phyloP scores from a whole-genome alignment of 1,140 invertebrate species.

The Telenomus remus region DNA sequence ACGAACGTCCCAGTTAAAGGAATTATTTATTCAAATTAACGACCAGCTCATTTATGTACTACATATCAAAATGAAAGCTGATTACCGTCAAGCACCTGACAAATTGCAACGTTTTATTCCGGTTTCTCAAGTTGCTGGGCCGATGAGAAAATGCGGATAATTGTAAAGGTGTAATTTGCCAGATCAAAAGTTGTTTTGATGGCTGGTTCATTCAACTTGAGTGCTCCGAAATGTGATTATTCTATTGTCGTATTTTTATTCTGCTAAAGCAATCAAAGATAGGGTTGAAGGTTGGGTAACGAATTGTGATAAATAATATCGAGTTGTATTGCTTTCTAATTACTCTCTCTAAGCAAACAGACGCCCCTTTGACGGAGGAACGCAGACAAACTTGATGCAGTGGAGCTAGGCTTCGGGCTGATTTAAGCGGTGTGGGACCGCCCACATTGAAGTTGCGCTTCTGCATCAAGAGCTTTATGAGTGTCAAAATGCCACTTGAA shows the following conservation, averaged over 20 bases:
- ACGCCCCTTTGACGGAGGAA: conserved; percentile 53
- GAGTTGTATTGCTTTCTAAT: conserved; percentile 76
- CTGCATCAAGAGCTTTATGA: conserved; percentile 61
- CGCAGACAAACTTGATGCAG: conserved; percentile 65
- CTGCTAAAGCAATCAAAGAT: conserved; percentile 71
- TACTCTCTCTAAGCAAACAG: conserved; percentile 75
- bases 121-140: not conserved
- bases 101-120: not conserved
- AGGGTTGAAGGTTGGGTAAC: conserved; percentile 31
- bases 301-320: conserved; percentile 71
- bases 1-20: too few species aligned
- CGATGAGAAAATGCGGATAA: not conserved
- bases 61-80: too few species aligned
- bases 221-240: too few species aligned
- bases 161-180: conserved; percentile 13
- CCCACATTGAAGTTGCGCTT: conserved; percentile 71
- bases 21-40: too few species aligned
- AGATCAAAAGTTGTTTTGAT: conserved; percentile 32
- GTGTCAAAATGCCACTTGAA: conserved; percentile 65
- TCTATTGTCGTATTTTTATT: too few species aligned
- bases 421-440: conserved; percentile 75
- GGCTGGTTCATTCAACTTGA: not conserved
- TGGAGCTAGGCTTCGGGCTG: conserved; percentile 68
- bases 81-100: not conserved
- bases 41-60: too few species aligned